Evolutionary conservation across 1,140 invertebrate genomes (phyloP).

Genomic region (Habropoda laboriosa): DNA sequence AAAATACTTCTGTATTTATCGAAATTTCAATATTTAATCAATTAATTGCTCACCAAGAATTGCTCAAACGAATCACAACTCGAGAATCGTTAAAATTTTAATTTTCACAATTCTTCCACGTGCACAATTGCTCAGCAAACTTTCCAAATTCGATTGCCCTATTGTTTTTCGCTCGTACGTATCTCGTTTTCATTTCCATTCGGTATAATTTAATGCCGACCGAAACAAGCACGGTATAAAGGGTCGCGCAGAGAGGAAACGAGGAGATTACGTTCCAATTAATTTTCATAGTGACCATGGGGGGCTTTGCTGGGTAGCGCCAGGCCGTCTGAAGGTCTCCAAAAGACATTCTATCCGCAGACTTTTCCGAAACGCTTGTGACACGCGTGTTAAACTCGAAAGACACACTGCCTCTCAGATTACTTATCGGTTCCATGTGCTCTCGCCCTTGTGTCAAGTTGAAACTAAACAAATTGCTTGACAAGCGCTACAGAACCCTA

Average conservation of each 20-base stretch:
- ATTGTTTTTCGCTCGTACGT: neutral
- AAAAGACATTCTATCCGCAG: conserved; percentile 33
- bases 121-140: too few relatives aligned
- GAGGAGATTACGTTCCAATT: conserved; percentile 7
- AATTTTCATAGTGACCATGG: neutral
- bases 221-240: neutral
- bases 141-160: neutral
- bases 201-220: neutral
- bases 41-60: too few relatives aligned
- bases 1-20: too few relatives aligned
- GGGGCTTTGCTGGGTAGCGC: conserved; percentile 39
- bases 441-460: conserved; percentile 69
- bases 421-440: conserved; percentile 73
- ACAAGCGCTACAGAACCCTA: conserved; percentile 60
- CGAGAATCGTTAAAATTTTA: too few relatives aligned
- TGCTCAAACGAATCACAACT: too few relatives aligned
- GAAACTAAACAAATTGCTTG: conserved; percentile 76
- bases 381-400: conserved; percentile 51
- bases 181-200: neutral
- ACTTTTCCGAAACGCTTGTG: conserved; percentile 54
- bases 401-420: conserved; percentile 63
- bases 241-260: neutral
- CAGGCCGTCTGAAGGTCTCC: conserved; percentile 43
- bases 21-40: too few relatives aligned
- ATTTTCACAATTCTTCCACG: too few relatives aligned